phyloP scores from a whole-genome alignment of 2,888 invertebrate genomes.

The Griposia aprilina region DNA sequence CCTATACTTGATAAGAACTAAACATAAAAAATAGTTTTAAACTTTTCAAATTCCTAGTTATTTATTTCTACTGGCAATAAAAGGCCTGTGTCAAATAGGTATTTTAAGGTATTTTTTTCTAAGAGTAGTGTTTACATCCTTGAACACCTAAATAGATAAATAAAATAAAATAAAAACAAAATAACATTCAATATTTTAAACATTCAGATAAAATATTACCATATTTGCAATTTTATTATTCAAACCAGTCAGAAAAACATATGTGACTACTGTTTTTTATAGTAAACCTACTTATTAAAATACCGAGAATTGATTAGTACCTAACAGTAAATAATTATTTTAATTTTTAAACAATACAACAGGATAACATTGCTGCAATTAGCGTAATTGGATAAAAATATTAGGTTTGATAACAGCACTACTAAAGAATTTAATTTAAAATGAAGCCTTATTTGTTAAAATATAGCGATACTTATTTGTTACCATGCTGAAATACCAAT shows the following conservation, averaged over 20 bases:
- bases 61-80: background rate
- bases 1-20: background rate
- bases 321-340: constrained; percentile 14
- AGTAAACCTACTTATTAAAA: background rate
- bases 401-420: constrained; percentile 24
- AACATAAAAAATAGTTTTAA: background rate
- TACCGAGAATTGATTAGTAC: constrained; percentile 28
- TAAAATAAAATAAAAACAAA: background rate
- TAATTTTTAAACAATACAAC: constrained; percentile 10
- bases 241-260: background rate
- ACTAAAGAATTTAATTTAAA: constrained; percentile 8
- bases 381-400: constrained; percentile 53
- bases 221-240: constrained; percentile 17
- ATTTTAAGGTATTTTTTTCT: background rate
- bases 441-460: background rate
- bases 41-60: background rate
- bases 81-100: background rate
- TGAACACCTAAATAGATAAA: background rate
- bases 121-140: background rate
- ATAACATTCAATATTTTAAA: background rate
- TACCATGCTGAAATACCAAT: background rate
- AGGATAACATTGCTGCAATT: constrained; percentile 44
- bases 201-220: constrained; percentile 10
- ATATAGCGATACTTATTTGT: background rate
- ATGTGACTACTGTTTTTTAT: background rate